Percentiles rank a stretch among this genome's conserved stretches.
These are phyloP conservation scores for Lasioglossum figueresi DNA, from an alignment of 2,888 invertebrate species.

Conservation along the genomic window DNA sequence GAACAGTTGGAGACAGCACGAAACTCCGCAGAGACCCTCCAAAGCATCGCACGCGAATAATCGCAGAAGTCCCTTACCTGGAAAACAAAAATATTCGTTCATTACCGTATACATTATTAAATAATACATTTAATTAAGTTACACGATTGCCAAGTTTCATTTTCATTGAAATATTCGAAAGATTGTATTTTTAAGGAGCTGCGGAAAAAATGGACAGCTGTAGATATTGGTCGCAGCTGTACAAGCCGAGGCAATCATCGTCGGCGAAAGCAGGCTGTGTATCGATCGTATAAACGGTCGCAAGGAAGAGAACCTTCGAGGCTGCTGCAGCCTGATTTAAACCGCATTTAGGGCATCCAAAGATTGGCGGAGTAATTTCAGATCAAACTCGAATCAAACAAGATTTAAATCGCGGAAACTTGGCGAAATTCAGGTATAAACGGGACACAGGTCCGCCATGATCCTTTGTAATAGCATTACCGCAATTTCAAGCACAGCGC, in stretches of 20 bases:
- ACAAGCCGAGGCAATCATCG: not conserved
- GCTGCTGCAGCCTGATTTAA: constrained; percentile 6
- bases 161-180: not conserved
- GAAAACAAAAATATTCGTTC: not conserved
- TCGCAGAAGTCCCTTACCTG: not conserved
- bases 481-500: constrained; percentile 41
- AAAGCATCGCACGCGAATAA: not conserved
- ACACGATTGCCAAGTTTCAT: not conserved
- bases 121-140: not conserved
- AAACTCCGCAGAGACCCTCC: too few species aligned
- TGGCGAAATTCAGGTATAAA: constrained; percentile 50
- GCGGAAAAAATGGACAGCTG: not conserved
- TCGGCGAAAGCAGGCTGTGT: not conserved
- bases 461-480: constrained; percentile 60
- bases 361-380: constrained; percentile 40
- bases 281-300: constrained; percentile 35
- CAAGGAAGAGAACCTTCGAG: not conserved
- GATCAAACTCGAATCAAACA: constrained; percentile 53
- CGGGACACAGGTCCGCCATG: constrained; percentile 37
- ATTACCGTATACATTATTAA: not conserved
- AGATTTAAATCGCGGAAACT: constrained; percentile 50
- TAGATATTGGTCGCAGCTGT: not conserved
- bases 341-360: constrained; percentile 30
- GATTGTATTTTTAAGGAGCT: not conserved
- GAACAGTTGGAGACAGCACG: not conserved